phyloP scores from a whole-genome alignment of 2,113 vertebrate species.

The Oplegnathus fasciatus region DNA sequence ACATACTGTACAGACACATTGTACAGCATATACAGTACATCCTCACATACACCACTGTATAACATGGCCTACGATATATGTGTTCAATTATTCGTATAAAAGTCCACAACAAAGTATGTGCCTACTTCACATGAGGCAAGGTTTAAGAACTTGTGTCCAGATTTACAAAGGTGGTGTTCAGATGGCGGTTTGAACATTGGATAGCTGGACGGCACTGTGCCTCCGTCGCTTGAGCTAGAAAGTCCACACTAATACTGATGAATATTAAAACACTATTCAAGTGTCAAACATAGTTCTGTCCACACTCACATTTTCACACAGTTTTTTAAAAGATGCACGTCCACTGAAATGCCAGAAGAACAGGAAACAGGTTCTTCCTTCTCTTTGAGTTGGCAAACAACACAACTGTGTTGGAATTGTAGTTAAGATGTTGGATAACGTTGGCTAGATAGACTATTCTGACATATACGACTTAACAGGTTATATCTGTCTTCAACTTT shows the following conservation, averaged over 20 bases:
- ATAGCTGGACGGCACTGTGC: neutral
- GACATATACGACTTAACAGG: neutral
- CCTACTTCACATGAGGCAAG: neutral
- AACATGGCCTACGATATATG: neutral
- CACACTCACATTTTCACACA: neutral
- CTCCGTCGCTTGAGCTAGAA: neutral
- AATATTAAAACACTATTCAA: neutral
- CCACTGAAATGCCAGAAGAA: neutral
- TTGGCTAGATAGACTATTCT: neutral
- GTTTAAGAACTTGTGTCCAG: constrained; percentile 1
- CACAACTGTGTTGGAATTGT: neutral
- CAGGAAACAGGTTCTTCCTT: neutral
- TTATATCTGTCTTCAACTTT: neutral
- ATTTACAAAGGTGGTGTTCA: neutral
- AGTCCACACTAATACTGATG: neutral
- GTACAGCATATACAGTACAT: neutral
- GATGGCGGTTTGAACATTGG: neutral
- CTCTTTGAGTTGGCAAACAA: neutral
- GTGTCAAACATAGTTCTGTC: neutral
- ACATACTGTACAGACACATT: constrained; percentile 6
- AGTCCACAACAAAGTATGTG: neutral
- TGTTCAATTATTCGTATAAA: neutral
- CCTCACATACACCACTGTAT: neutral
- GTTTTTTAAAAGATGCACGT: neutral
- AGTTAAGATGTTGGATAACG: neutral